A percentile compares a stretch with the other conserved stretches of the same genome.
Conservation (phyloP, 1,140 invertebrate genomes). For the Hermatobates lingyangjiaoensis region DNA sequence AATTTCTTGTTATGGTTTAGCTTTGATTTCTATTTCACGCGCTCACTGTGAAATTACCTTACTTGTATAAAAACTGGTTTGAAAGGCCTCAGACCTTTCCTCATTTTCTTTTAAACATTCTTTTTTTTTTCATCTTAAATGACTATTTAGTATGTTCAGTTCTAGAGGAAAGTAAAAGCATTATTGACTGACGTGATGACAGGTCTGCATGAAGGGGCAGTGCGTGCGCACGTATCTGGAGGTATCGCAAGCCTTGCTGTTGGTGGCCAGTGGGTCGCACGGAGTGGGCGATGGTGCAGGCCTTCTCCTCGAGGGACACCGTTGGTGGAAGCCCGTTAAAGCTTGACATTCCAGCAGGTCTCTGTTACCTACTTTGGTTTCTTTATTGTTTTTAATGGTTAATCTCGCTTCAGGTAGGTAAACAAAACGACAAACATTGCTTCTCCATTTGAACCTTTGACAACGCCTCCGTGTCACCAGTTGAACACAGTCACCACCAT, state of each 20-base stretch:
- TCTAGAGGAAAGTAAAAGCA: too few relatives aligned
- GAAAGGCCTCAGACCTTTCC: too few relatives aligned
- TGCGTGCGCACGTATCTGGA: slow-evolving; percentile 25
- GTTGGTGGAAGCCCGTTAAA: slow-evolving; percentile 1
- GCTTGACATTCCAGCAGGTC: slow-evolving; percentile 4
- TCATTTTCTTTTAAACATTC: too few relatives aligned
- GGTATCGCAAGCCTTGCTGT: slow-evolving; percentile 28
- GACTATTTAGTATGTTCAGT: too few relatives aligned
- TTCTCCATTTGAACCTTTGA: neutral
- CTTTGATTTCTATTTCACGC: too few relatives aligned
- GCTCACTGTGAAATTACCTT: too few relatives aligned
- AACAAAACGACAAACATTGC: slow-evolving; percentile 2
- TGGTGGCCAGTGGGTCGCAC: slow-evolving; percentile 29
- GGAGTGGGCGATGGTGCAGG: slow-evolving; percentile 25
- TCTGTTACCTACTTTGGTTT: neutral
- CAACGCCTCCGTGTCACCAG: slow-evolving; percentile 2
- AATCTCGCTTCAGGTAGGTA: slow-evolving; percentile 10
- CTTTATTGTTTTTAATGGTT: too few relatives aligned
- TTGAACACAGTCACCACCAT: slow-evolving; percentile 8
- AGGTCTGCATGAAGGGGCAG: slow-evolving; percentile 31
- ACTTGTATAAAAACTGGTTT: too few relatives aligned
- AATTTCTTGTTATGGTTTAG: too few relatives aligned
- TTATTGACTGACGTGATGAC: slow-evolving; percentile 22
- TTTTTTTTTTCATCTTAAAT: too few relatives aligned
- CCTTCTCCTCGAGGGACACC: slow-evolving; percentile 25